phyloP scores from a whole-genome alignment of 1,140 invertebrate genomes.

The Drosophila suzukii region DNA sequence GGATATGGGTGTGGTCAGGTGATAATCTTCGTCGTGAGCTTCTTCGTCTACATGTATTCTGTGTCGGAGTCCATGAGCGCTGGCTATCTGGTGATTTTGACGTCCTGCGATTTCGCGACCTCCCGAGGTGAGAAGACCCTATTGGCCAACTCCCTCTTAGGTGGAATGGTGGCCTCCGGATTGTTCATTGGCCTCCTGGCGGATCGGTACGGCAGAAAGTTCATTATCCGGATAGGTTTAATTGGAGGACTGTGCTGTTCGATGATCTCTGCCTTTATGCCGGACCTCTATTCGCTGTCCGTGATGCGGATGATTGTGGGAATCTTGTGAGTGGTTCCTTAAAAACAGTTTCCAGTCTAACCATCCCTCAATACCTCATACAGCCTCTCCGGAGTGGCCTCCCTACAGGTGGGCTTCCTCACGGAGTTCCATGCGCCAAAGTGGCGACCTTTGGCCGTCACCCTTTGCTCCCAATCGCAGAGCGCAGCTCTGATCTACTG shows the following conservation, averaged over 20 bases:
- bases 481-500: slow-evolving; percentile 7
- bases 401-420: slow-evolving; percentile 12
- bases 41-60: not conserved
- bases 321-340: slow-evolving; percentile 14
- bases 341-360: not conserved
- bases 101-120: slow-evolving; percentile 21
- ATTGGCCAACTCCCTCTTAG: slow-evolving; percentile 1
- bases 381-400: slow-evolving; percentile 15
- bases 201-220: slow-evolving; percentile 19
- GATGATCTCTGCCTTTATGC: slow-evolving; percentile 5
- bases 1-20: slow-evolving; percentile 32
- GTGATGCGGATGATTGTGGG: slow-evolving; percentile 7
- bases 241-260: not conserved
- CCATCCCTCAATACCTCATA: too few relatives aligned
- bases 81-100: slow-evolving; percentile 16
- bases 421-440: slow-evolving; percentile 12
- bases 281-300: slow-evolving; percentile 10
- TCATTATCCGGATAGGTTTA: not conserved
- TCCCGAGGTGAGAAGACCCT: not conserved
- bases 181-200: slow-evolving; percentile 25
- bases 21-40: not conserved
- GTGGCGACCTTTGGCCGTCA: not conserved
- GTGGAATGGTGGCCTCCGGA: slow-evolving; percentile 20
- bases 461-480: slow-evolving; percentile 3
- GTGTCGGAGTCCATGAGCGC: slow-evolving; percentile 15